Conservation (phyloP, 2,113 vertebrate genomes). For the Gallinago jamesoni region DNA sequence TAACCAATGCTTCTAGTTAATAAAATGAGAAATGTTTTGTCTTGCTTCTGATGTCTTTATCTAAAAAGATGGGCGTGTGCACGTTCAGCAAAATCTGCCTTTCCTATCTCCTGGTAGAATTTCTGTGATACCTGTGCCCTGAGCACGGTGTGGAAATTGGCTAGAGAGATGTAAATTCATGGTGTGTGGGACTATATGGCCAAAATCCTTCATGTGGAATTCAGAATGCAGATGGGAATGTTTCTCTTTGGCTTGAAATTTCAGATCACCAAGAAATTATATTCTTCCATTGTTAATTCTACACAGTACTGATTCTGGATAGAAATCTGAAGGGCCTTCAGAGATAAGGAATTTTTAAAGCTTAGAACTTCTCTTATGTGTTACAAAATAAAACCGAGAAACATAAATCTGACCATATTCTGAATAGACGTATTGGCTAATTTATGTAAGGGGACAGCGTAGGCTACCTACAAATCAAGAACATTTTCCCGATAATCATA, state of each 20-base stretch:
- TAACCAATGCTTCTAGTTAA: neutral
- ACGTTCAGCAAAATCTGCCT: neutral
- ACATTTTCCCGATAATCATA: neutral
- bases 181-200: too few species aligned
- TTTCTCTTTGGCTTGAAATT: neutral
- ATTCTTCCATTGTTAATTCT: neutral
- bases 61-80: neutral
- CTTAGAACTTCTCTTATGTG: neutral
- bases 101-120: neutral
- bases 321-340: neutral
- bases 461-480: neutral
- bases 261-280: neutral
- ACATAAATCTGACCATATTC: neutral
- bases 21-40: neutral
- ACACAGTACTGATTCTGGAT: neutral
- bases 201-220: neutral
- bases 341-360: neutral
- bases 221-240: neutral
- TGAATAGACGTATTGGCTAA: neutral
- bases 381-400: neutral
- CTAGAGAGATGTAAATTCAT: neutral
- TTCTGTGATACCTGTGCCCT: neutral
- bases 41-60: neutral
- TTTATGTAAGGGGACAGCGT: neutral
- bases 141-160: neutral